A percentile compares a stretch with the other conserved stretches of the same genome.
phyloP scores from a whole-genome alignment of 1,140 invertebrate genomes.

The Camponotus pennsylvanicus region DNA sequence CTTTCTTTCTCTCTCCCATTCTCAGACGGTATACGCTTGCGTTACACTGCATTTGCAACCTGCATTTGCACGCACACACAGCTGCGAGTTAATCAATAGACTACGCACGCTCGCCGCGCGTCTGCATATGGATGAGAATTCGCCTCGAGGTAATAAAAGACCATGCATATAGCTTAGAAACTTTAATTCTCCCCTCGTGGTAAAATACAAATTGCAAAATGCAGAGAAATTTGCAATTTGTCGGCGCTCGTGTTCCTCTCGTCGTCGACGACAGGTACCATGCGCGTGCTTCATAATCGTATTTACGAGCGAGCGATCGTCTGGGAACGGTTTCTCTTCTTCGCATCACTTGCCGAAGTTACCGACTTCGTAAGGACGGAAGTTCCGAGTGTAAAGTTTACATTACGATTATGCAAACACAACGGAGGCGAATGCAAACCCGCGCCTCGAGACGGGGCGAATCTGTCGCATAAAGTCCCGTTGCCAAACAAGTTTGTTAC shows the following conservation, averaged over 20 bases:
- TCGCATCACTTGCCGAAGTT: constrained; percentile 20
- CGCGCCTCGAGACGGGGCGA: neutral
- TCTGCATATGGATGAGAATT: constrained; percentile 24
- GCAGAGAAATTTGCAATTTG: constrained; percentile 9
- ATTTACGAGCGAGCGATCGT: neutral
- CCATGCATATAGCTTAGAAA: neutral
- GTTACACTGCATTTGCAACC: constrained; percentile 15
- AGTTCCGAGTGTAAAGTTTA: constrained; percentile 52
- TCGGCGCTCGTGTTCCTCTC: neutral
- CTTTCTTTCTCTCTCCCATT: neutral
- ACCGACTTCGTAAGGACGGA: constrained; percentile 12
- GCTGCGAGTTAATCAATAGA: constrained; percentile 47
- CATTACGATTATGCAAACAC: constrained; percentile 53
- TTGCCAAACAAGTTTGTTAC: neutral
- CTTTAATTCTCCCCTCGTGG: neutral
- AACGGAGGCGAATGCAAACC: constrained; percentile 1
- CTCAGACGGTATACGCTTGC: neutral
- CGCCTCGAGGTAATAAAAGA: constrained; percentile 29
- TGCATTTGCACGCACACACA: neutral
- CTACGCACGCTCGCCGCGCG: constrained; percentile 8
- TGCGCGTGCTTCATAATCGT: neutral
- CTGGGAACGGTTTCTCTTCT: neutral
- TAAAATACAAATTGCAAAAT: constrained; percentile 23
- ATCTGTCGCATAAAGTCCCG: neutral
- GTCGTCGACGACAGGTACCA: neutral